Percentiles rank a stretch among this genome's conserved stretches.
Conservation (phyloP, 2,888 invertebrate genomes). For the Ophioninae sp. region DNA sequence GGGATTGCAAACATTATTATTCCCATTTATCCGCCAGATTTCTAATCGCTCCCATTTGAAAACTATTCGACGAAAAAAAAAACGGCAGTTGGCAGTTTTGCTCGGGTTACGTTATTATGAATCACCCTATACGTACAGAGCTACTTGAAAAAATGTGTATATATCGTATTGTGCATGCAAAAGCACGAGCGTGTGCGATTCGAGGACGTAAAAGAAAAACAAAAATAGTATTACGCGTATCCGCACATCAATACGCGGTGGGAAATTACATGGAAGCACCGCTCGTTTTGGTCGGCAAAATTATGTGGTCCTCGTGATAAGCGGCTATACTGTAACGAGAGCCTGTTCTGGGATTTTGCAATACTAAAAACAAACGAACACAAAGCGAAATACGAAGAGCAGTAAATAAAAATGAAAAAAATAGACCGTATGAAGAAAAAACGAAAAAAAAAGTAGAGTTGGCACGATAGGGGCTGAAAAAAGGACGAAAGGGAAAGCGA, state of each 20-base stretch:
- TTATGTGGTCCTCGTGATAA: conserved; percentile 64
- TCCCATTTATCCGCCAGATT: too few species aligned
- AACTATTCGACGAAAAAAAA: too few species aligned
- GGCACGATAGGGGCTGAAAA: conserved; percentile 4
- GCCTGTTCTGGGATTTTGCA: conserved; percentile 47
- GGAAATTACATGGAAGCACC: conserved; percentile 63
- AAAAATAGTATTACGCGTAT: conserved; percentile 62
- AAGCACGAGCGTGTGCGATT: conserved; percentile 14
- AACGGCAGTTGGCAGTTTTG: too few species aligned
- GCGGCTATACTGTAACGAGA: conserved; percentile 61
- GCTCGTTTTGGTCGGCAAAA: conserved; percentile 62
- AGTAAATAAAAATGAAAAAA: conserved; percentile 28
- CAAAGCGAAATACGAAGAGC: conserved; percentile 8
- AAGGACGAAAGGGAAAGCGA: conserved; percentile 6
- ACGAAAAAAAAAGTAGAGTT: neutral
- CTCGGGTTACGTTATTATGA: too few species aligned
- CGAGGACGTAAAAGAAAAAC: conserved; percentile 14
- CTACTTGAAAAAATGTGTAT: too few species aligned
- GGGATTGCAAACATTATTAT: too few species aligned
- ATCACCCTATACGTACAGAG: too few species aligned
- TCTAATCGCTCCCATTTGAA: too few species aligned
- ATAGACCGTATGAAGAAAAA: conserved; percentile 20
- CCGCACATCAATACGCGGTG: conserved; percentile 54
- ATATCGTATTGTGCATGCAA: conserved; percentile 9
- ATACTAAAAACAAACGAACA: conserved; percentile 25